phyloP scores from a whole-genome alignment of 2,888 invertebrate genomes.

The Lissocephala sabroskyi region DNA sequence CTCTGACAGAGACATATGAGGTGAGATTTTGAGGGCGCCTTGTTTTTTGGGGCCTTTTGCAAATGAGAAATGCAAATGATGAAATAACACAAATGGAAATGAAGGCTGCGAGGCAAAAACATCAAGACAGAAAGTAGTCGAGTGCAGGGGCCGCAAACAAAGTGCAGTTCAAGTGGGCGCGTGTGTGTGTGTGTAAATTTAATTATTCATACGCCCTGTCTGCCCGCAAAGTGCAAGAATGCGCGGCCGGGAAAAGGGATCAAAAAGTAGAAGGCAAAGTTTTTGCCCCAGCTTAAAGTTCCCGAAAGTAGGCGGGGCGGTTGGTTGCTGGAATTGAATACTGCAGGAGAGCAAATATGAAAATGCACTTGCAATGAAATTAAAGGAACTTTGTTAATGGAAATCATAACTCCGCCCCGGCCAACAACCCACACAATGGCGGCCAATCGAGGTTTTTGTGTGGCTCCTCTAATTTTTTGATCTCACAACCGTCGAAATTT shows the following conservation, averaged over 20 bases:
- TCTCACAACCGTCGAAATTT: constrained; percentile 44
- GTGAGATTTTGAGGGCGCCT: too few relatives aligned
- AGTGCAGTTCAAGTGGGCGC: constrained; percentile 39
- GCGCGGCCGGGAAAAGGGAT: constrained; percentile 15
- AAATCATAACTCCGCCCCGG: too few relatives aligned
- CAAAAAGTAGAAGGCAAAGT: constrained; percentile 31
- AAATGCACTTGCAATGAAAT: constrained; percentile 38
- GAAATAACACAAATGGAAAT: constrained; percentile 42
- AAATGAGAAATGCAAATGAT: constrained; percentile 59
- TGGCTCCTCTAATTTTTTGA: constrained; percentile 33
- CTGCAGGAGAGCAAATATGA: constrained; percentile 42
- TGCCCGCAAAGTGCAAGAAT: constrained; percentile 46
- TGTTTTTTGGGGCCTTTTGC: not conserved
- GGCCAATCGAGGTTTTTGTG: too few relatives aligned
- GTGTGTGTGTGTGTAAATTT: constrained; percentile 34
- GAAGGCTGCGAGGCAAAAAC: constrained; percentile 32
- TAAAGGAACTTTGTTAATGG: not conserved
- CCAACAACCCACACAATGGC: too few relatives aligned
- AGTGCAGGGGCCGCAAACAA: constrained; percentile 51
- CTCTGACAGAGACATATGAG: too few relatives aligned
- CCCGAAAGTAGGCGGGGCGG: constrained; percentile 32
- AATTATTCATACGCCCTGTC: constrained; percentile 61
- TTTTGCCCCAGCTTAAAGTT: constrained; percentile 31
- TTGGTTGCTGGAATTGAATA: constrained; percentile 32
- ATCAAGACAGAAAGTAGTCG: constrained; percentile 49